phyloP scores from a whole-genome alignment of 1,140 invertebrate species.

The Drosophila varians region DNA sequence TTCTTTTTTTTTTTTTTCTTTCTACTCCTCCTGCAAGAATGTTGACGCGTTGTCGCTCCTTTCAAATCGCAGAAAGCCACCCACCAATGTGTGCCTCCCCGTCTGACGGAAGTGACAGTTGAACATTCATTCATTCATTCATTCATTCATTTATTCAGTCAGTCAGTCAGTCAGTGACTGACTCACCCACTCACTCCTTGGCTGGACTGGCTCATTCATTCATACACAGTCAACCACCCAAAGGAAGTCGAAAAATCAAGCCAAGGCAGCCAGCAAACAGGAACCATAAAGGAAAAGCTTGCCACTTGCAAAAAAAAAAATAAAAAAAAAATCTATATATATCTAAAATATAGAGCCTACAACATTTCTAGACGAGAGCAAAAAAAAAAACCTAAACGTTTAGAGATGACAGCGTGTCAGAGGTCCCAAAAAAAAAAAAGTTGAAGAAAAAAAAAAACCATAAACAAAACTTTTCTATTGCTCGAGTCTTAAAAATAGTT shows the following conservation, averaged over 20 bases:
- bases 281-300: conserved; percentile 74
- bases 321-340: background rate
- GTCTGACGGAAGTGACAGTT: conserved; percentile 75
- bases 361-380: conserved; percentile 48
- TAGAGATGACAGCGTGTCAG: conserved; percentile 24
- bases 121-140: conserved; percentile 79
- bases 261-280: conserved; percentile 55
- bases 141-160: conserved; percentile 77
- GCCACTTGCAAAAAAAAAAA: conserved; percentile 34
- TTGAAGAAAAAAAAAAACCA: no score
- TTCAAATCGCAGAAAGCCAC: background rate
- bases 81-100: conserved; percentile 27
- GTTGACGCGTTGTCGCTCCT: conserved; percentile 52
- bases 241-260: conserved; percentile 55
- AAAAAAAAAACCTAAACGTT: background rate
- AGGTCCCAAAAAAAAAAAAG: no score
- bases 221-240: conserved; percentile 35
- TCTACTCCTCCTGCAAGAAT: conserved; percentile 39
- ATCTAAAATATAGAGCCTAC: conserved; percentile 3
- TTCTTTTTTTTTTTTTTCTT: background rate
- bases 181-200: background rate
- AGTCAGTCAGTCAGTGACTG: conserved; percentile 58
- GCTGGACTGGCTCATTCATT: conserved; percentile 14
- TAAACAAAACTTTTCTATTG: no score
- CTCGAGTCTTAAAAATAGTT: no score